These are phyloP conservation scores for Meliscaeva auricollis DNA, from an alignment of 2,888 invertebrate species.

Conservation along the genomic window DNA sequence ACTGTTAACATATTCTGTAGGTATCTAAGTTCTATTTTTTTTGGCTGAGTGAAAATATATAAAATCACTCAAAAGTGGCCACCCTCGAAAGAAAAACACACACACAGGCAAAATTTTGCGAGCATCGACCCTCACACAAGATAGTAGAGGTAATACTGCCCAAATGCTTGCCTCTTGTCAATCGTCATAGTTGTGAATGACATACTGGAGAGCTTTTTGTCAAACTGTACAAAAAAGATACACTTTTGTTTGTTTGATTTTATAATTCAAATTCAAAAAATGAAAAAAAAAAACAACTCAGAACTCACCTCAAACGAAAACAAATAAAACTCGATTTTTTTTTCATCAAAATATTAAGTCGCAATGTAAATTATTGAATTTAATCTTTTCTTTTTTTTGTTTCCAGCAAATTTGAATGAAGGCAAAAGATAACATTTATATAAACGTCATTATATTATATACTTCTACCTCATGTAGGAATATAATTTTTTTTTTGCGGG, in stretches of 20 bases:
- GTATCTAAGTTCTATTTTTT: no score
- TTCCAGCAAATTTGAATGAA: neutral
- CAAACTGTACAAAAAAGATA: slow-evolving; percentile 27
- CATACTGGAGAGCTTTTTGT: slow-evolving; percentile 18
- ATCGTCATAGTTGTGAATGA: slow-evolving; percentile 24
- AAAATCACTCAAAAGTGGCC: slow-evolving; percentile 26
- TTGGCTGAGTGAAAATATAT: neutral
- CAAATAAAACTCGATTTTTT: neutral
- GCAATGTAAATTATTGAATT: slow-evolving; percentile 25
- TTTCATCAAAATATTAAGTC: neutral
- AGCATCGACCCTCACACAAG: slow-evolving; percentile 24
- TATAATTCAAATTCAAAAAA: neutral
- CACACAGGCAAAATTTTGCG: neutral
- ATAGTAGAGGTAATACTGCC: no score
- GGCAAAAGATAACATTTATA: slow-evolving; percentile 1
- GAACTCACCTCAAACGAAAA: neutral
- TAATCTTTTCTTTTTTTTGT: neutral
- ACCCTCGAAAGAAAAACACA: no score
- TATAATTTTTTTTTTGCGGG: slow-evolving; percentile 21
- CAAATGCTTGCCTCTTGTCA: no score
- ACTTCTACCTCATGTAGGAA: neutral
- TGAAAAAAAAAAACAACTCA: neutral
- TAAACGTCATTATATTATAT: neutral
- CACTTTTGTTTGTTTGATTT: slow-evolving; percentile 20
- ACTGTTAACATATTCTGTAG: no score